Evolutionary conservation across 2,113 vertebrate species (phyloP), one percentile per base, ranked within the genome.

Genomic region (Periophthalmodon schlosseri): DNA sequence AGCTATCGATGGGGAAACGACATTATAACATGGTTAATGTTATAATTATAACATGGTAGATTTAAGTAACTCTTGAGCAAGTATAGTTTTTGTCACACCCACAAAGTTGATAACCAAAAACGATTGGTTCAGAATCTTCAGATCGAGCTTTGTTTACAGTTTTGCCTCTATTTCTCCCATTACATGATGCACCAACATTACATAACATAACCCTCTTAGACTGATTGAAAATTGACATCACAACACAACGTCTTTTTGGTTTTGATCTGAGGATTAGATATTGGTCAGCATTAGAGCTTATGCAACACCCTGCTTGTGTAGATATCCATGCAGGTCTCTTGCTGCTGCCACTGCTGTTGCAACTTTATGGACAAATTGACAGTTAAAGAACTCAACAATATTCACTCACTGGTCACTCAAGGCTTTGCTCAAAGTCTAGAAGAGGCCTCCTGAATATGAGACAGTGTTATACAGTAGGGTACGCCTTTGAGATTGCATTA

Each of bases 181-280:
- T 61, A 58, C 64, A 81, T 74, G 67, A 57, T 78, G 57, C 66
- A 71, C 2, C 34, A 11, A 58, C 23, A 60, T 87, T 84, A 79
- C 77, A 39, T 73, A 86, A 44, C 47, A 13, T 21, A 73, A 61
- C n/a, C 76, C 49, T 76, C 57, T 77, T 69, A 75, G 49, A 73
- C 7, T 74, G 49, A 78, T 73, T 70, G 24, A 74, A 70, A 80
- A 24, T 44, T 18, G 8, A 34, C 80, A 64, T 84, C 54, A 47
- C 57, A 63, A 80, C 58, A 70, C 28, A 28, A 28, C 69, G 36
- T 39, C 57, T 70, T 69, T 64, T 70, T 39, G n/a, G 18, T 58
- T 88, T 76, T 82, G 64, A 80, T 74, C 56, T 69, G 70, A 70
- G 77, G 87, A 91, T 91, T 91, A 90, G 84, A 74, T 84, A 79